These are phyloP conservation scores for Stenichneumon culpator DNA, from an alignment of 2,888 invertebrate genomes.

Conservation along the genomic window DNA sequence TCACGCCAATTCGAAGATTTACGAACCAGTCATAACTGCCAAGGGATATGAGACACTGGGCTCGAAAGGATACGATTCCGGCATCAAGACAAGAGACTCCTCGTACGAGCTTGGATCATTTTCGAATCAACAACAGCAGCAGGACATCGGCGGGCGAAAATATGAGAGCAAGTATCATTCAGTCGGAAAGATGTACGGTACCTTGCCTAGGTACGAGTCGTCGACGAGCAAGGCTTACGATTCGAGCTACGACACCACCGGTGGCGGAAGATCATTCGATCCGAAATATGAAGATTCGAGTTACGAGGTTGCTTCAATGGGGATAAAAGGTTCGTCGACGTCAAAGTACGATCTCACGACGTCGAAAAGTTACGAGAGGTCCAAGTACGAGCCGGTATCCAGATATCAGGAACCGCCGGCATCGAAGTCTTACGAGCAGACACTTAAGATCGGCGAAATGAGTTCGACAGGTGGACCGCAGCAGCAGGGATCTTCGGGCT, in stretches of 20 bases:
- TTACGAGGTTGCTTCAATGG: slow-evolving; percentile 74
- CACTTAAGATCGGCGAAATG: slow-evolving; percentile 81
- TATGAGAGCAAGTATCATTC: slow-evolving; percentile 80
- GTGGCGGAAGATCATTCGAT: slow-evolving; percentile 67
- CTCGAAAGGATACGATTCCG: slow-evolving; percentile 80
- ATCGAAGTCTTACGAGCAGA: slow-evolving; percentile 82
- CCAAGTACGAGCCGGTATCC: slow-evolving; percentile 79
- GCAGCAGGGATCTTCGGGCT: slow-evolving; percentile 66
- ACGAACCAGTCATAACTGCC: slow-evolving; percentile 77
- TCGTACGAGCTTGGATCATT: slow-evolving; percentile 80
- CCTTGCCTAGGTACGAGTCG: slow-evolving; percentile 81
- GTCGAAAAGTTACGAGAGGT: slow-evolving; percentile 83
- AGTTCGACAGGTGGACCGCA: slow-evolving; percentile 71
- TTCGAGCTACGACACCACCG: slow-evolving; percentile 72
- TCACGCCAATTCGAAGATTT: slow-evolving; percentile 77
- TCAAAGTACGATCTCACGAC: slow-evolving; percentile 82
- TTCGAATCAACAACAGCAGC: slow-evolving; percentile 72
- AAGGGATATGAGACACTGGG: slow-evolving; percentile 80
- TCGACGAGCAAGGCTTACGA: slow-evolving; percentile 72
- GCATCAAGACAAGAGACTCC: slow-evolving; percentile 82
- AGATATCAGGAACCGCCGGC: slow-evolving; percentile 77
- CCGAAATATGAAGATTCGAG: slow-evolving; percentile 72
- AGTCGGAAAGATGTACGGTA: slow-evolving; percentile 82
- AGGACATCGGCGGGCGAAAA: slow-evolving; percentile 72
- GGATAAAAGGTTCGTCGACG: slow-evolving; percentile 71